Conservation (phyloP, 2,797 vertebrate genomes). For the Hemitrygon akajei region DNA sequence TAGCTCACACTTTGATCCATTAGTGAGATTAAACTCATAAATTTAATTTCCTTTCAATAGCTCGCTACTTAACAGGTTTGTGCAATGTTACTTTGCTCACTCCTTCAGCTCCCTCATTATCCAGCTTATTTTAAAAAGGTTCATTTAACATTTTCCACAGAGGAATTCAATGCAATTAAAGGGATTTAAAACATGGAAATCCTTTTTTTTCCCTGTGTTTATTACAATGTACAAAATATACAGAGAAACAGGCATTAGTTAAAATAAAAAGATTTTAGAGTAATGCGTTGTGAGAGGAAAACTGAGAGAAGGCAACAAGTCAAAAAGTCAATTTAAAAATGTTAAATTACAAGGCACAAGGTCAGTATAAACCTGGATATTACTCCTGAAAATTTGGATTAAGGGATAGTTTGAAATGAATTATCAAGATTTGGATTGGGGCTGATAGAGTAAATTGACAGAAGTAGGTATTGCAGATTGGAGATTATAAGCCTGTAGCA, state of each 20-base stretch:
- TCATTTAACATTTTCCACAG: not conserved
- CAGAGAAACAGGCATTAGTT: not conserved
- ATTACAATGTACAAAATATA: not conserved
- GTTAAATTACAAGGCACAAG: not conserved
- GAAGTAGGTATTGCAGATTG: too few relatives aligned
- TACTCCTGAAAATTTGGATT: too few relatives aligned
- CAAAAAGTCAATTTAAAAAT: not conserved
- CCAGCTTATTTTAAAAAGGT: not conserved
- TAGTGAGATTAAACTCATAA: not conserved
- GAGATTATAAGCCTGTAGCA: too few relatives aligned
- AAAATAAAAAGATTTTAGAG: not conserved
- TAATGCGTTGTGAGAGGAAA: not conserved
- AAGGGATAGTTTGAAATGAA: too few relatives aligned
- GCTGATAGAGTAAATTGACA: too few relatives aligned
- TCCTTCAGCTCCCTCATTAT: not conserved
- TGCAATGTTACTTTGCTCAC: not conserved
- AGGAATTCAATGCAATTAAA: not conserved
- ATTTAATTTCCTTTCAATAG: not conserved
- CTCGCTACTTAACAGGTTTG: not conserved
- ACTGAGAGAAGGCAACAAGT: not conserved
- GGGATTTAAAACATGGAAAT: not conserved
- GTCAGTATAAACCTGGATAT: too few relatives aligned
- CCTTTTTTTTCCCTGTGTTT: not conserved
- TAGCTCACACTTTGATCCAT: not conserved
- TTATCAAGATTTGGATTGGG: too few relatives aligned